Base-by-base conservation (phyloP, 2,113 vertebrate species). In the Mustelus asterias region DNA sequence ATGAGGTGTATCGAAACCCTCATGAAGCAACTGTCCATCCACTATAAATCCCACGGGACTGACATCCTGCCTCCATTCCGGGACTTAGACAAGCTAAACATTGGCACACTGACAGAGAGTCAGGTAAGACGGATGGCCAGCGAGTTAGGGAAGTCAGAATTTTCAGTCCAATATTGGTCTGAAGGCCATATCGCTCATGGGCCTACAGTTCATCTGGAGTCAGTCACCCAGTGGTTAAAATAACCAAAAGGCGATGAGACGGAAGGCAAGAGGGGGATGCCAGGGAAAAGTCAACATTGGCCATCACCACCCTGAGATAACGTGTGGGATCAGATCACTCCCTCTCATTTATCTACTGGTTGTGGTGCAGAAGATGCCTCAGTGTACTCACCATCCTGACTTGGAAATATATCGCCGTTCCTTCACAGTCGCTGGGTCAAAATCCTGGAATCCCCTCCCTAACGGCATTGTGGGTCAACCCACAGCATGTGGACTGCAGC, bases 31-130 rank as follows among this genome's bases (percentile, higher is more conserved):
- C 69, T 95, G 24, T 29, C 10, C 26, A 48, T 11, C 44, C 33
- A 95, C 29, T 95, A 95, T 95, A 95, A 95, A 95, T 95, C 76
- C 67, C 94, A 76, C 29, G 94, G 67, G 14, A 95, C 29, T 33
- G 69, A 72, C 13, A 29, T 95, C 24, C 48, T 72, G 9, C 26
- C 67, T 14, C 41, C 67, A 54, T 95, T 95, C 54, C 67, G 7
- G 9, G 69, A 95, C 41, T 54, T 76, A 6, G 94, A 95, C 69
- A 72, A 76, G 94, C 94, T 33, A 33, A 95, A 70, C 94, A 29
- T 26, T 72, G 94, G 94, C 1, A 70, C 16, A 3, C 44, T 95
- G 44, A 76, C 94, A 95, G 67, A 76, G 2, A 54, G 14, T 72
- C 94, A 95, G 94, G 94, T 95, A 76, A 95, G 94, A 37, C n/a